Evolutionary conservation across 2,113 vertebrate genomes (phyloP), one percentile per base, ranked within the genome.

Genomic region (Oophaga pumilio): DNA sequence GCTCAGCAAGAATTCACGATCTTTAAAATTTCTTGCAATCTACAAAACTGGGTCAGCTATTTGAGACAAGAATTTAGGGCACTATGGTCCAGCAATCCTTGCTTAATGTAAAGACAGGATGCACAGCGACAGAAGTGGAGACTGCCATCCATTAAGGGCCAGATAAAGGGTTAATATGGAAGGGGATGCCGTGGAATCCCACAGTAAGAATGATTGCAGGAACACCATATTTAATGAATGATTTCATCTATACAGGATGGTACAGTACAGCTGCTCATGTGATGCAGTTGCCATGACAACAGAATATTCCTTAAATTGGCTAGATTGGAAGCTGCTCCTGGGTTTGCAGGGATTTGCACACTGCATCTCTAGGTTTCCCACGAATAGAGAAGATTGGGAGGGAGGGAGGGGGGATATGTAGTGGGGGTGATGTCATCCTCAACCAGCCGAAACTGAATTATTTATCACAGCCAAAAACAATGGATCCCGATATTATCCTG

Each of bases 271-370:
- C 43, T 56, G 78, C 50, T 66, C 86, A 85, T 80, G 88, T 91
- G 93, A 91, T 66, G 89, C 93, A 93, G 95, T 96, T 96, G 94
- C 96, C 91, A 95, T 96, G 95, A 94, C 60, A 76, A 92, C 91
- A 56, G 56, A 91, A 89, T 95, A 89, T 93, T 94, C 91, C 91
- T 91, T 91, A 93, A 92, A 91, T 90, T 88, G 91, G 92, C 87
- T 84, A 71, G 84, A 60, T 62, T 82, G 77, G 88, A 89, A 89
- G 83, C 89, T 85, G 64, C 89, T 89, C 89, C 62, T 86, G 28
- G 8, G 1, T 57, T 89, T 26, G 4, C 18, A 60, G 82, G 83
- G 77, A 59, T 76, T 88, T 60, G 59, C 76, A 88, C 9, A 11
- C 69, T 74, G 82, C 81, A 43, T 57, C 26, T 0, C 0, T 2